Base-by-base conservation (phyloP, 2,113 vertebrate genomes). In the Cyanistes caeruleus region DNA sequence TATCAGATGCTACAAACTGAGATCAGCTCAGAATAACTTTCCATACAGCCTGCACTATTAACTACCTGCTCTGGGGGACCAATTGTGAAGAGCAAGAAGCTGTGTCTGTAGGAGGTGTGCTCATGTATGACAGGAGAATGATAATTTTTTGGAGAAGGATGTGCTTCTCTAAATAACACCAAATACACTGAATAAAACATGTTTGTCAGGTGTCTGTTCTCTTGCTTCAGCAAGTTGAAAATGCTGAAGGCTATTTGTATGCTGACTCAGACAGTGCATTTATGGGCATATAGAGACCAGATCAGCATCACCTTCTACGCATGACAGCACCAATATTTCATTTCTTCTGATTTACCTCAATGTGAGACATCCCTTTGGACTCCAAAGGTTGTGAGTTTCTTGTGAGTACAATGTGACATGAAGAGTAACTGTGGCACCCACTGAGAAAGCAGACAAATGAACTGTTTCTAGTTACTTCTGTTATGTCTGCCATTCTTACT, bases 71-170 rank as follows among this genome's bases (percentile, higher is more conserved):
- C 44, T 84, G 35, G 8, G 30, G 60, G 15, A 87, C 64, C 23
- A 67, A 15, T 27, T 56, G 30, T 37, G 49, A 56, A 72, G 18
- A 80, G 27, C 33, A 78, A 60, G 35, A 75, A 78, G 49, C 13
- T 0, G 1, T 56, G 16, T 81, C 76, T 81, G 14, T 63, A 33
- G 55, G 24, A 84, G 7, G 9, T 84, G 6, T 64, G 28, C 31
- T 81, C 6, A 5, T 0, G 0, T 81, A 15, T 28, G 18, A 35
- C 35, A 68, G 48, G 24, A 67, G 35, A 74, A 64, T 44, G 5
- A 35, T 18, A 15, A 2, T 12, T 48, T 52, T 64, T 81, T 77
- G 55, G 7, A 51, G 53, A 69, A 58, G n/a, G 10, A 55, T 35
- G 6, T 11, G 19, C 4, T 44, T 74, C 28, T 74, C 8, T 21